Evolutionary conservation across 1,140 invertebrate species (phyloP), one percentile per base, ranked within the genome.

Genomic region (Brachionus rubens): DNA sequence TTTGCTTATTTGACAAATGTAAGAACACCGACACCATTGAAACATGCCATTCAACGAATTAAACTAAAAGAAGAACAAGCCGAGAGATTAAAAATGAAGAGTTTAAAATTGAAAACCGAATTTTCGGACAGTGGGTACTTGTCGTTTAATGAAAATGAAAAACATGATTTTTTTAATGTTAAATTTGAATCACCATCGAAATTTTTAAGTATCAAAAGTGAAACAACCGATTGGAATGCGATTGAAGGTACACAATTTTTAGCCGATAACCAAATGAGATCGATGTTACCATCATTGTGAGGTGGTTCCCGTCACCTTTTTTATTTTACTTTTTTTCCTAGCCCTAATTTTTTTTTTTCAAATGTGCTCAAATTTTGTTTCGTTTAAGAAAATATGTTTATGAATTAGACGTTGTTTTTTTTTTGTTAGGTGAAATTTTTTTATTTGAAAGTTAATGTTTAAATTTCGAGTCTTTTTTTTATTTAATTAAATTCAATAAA

Each of bases 81-180:
- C 3, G 75, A 77, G 10, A 43, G 59, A 24, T 75, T 77, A 16
- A 54, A 59, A 30, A 14, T 30, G 6, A 75, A 75, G 21, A 75
- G 77, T 26, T 14, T 46, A 2, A 28, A n/a, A n/a, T n/a, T 77
- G 16, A 77, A 76, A 9, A 33, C 75, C 26, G 77, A 77, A 19
- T 77, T 77, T 59, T 54, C 50, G 14, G 77, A 75, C 16, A 76
- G 68, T 54, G 77, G 77, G 26, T 70, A 75, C 47, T 48, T 67
- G 75, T 77, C 75, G 33, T 62, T 77, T 47, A 75, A 59, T 56
- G 68, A 72, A 54, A 72, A 72, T 65, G 28, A 30, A 14, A 65
- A 41, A 41, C n/a, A 65, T 26, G 16, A 43, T 65, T 41, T 41
- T 65, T 28, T 65, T 3, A 43, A 21, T 46, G 7, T 36, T n/a